Evolutionary conservation across 2,113 vertebrate genomes (phyloP).

Genomic region (Accipiter virgatus): DNA sequence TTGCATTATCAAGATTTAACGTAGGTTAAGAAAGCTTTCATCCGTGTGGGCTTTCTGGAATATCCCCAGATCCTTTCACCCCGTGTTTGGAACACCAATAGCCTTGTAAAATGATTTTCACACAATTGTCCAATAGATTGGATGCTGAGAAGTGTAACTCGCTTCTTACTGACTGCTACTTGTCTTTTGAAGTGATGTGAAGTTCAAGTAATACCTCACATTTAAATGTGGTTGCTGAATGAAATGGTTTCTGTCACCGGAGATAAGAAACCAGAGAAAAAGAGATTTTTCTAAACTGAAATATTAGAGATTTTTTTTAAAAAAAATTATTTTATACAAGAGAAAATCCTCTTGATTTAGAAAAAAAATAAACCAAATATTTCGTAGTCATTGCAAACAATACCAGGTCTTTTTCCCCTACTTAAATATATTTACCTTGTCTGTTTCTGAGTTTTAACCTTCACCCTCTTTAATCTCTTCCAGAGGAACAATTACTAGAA

Average conservation of each 20-base stretch:
- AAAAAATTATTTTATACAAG: not conserved
- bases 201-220: not conserved
- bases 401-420: not conserved
- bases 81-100: conserved; percentile 44
- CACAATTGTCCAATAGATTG: not conserved
- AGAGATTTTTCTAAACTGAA: not conserved
- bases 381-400: not conserved
- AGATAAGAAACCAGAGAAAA: conserved; percentile 34
- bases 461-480: conserved; percentile 18
- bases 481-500: conserved; percentile 26
- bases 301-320: not conserved
- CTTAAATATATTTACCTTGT: not conserved
- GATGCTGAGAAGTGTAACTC: conserved; percentile 1
- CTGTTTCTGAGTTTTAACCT: conserved; percentile 28
- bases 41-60: conserved; percentile 47
- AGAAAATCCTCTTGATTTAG: not conserved
- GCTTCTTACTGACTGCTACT: conserved; percentile 18
- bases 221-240: not conserved
- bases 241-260: not conserved
- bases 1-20: conserved; percentile 81
- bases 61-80: conserved; percentile 33
- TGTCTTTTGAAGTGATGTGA: conserved; percentile 22
- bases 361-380: not conserved
- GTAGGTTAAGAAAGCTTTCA: conserved; percentile 76
- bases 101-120: conserved; percentile 53